phyloP scores from a whole-genome alignment of 2,888 invertebrate species.

The Cataglyphis cursor region DNA sequence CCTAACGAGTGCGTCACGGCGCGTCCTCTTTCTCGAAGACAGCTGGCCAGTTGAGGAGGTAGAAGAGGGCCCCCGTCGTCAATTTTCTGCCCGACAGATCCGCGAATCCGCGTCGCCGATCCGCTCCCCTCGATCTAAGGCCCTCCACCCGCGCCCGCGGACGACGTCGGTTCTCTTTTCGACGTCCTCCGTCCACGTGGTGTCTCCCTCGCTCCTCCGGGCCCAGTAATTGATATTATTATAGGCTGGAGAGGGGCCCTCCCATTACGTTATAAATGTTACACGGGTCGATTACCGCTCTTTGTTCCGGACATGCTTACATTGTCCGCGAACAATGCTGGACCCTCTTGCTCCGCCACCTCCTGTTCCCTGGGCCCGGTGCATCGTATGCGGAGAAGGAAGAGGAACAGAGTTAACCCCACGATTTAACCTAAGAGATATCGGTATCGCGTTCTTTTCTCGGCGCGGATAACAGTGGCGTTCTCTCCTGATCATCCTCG shows the following conservation, averaged over 20 bases:
- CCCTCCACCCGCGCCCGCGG: conserved; percentile 53
- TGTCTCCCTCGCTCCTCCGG: conserved; percentile 61
- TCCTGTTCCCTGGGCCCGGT: conserved; percentile 52
- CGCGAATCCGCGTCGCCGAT: conserved; percentile 79
- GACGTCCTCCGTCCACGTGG: conserved; percentile 47
- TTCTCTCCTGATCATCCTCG: conserved; percentile 41
- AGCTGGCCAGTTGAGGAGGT: conserved; percentile 70
- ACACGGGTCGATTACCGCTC: conserved; percentile 81
- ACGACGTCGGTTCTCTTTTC: conserved; percentile 35
- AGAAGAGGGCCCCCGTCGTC: conserved; percentile 68
- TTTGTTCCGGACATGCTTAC: conserved; percentile 80
- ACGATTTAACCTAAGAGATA: conserved; percentile 76
- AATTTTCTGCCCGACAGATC: conserved; percentile 82
- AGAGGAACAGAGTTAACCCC: conserved; percentile 70
- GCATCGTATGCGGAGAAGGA: conserved; percentile 65
- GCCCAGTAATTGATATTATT: conserved; percentile 84
- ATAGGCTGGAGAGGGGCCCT: conserved; percentile 79
- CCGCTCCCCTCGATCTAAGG: conserved; percentile 69
- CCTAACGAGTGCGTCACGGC: conserved; percentile 72
- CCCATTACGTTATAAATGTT: conserved; percentile 84
- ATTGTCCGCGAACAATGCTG: conserved; percentile 80
- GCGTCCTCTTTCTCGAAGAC: conserved; percentile 69
- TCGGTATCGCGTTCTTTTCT: conserved; percentile 53
- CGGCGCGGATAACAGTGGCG: conserved; percentile 30
- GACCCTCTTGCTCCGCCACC: conserved; percentile 66